phyloP scores from a whole-genome alignment of 2,888 invertebrate species.

The Melipona bicolor region DNA sequence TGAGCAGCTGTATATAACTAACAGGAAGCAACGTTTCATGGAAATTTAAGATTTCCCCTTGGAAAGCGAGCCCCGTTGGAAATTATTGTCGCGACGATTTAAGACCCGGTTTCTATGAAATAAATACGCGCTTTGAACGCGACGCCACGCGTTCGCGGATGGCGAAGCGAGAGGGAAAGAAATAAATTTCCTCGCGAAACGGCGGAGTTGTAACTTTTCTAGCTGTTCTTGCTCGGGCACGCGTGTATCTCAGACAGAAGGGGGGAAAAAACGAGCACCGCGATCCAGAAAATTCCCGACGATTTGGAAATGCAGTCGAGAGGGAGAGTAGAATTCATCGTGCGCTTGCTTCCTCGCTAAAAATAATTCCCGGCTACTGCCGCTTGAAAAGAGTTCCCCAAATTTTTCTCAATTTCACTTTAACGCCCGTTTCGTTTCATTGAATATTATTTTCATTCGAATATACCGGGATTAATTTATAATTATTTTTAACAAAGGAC shows the following conservation, averaged over 20 bases:
- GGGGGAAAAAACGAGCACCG: background rate
- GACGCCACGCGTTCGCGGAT: background rate
- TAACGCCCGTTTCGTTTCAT: too few species aligned
- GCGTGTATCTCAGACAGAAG: background rate
- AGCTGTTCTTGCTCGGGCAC: background rate
- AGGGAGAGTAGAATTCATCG: background rate
- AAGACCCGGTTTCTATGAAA: constrained; percentile 10
- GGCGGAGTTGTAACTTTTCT: background rate
- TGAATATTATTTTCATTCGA: too few species aligned
- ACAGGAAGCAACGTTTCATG: background rate
- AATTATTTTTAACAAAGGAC: too few species aligned
- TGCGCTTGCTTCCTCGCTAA: background rate
- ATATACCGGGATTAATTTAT: too few species aligned
- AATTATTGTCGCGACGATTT: constrained; percentile 20
- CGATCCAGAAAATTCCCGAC: background rate
- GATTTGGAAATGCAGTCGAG: background rate
- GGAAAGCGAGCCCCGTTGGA: background rate
- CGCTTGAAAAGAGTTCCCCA: too few species aligned
- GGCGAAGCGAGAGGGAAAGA: background rate
- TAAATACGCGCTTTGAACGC: constrained; percentile 10
- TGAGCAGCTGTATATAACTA: background rate
- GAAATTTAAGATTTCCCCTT: constrained; percentile 13
- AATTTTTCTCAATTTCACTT: background rate
- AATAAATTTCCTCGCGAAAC: constrained; percentile 8
- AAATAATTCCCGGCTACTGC: background rate